Base-by-base conservation (phyloP, 2,113 vertebrate genomes). In the Mungos mungo region DNA sequence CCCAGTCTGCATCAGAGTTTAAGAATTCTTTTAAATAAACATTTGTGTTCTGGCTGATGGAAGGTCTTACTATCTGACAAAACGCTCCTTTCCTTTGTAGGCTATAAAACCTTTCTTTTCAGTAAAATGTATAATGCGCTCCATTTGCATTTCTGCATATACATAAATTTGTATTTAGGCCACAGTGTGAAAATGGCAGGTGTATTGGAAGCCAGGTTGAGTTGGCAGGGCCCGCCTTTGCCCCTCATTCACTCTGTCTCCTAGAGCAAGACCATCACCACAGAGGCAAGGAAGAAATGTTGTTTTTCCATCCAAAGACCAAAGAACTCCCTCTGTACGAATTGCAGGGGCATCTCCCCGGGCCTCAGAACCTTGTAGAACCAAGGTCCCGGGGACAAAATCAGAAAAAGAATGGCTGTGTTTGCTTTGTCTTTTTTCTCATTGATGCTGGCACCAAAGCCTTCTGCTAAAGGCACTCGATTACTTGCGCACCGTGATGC, bases 11-110 rank as follows among this genome's bases (percentile, higher is more conserved):
- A 92, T 93, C 95, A 66, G 63, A 92, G 74, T 77, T 92, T 92
- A 76, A 97, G 95, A 95, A 81, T 94, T 85, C n/a, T 89, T 95
- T 92, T 84, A 97, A 93, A 90, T 82, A 97, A 97, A 93, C 92
- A 81, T 85, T 95, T 93, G 63, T 89, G 31, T 81, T 90, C 89
- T 92, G 88, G 25, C 68, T 95, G 83, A 18, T 23, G 10, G 27
- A 72, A 95, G 38, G 11, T 69, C 27, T 96, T 69, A 72, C 72
- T 81, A 79, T 92, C 19, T 95, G 60, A 80, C 3, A 80, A 77
- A 72, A 71, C 27, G n/a, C 23, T 41, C 3, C 89, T 93, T 94
- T 54, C 66, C 57, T 79, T 57, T 87, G 50, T 6, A 65, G 38
- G 33, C 31, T 63, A n/a, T 57, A 86, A 94, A 85, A 94, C 13